Evolutionary conservation across 2,797 vertebrate species (phyloP).

Genomic region (Hippocampus kuda): DNA sequence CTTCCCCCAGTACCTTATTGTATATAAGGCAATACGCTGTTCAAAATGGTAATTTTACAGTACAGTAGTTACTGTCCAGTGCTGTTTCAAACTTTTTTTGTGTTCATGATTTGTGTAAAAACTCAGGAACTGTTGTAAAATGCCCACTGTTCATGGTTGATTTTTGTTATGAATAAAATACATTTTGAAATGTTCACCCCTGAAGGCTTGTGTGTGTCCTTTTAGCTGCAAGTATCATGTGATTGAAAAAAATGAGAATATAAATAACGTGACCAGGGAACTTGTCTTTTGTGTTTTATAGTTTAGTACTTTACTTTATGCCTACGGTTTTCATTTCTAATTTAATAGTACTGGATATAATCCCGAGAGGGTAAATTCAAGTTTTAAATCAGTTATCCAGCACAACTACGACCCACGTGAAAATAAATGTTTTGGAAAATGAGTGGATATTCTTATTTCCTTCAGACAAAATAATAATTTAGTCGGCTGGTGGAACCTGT

Average conservation of each 20-base stretch:
- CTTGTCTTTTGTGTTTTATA: not conserved
- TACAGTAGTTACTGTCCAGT: constrained; percentile 63
- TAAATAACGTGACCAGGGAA: not conserved
- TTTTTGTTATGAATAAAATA: constrained; percentile 65
- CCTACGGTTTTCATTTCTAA: no score
- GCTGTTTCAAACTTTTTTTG: constrained; percentile 69
- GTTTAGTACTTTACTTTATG: not conserved
- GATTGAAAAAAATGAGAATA: not conserved
- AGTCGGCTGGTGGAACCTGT: no score
- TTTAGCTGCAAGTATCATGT: not conserved
- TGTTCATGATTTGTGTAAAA: constrained; percentile 62
- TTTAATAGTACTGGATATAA: no score
- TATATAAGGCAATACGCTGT: constrained; percentile 56
- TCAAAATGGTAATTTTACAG: constrained; percentile 36
- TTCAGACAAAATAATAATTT: no score
- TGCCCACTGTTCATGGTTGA: constrained; percentile 57
- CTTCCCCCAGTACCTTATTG: constrained; percentile 47
- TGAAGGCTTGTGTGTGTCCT: constrained; percentile 1
- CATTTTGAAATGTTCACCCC: constrained; percentile 45
- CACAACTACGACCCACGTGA: no score
- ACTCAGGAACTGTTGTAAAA: constrained; percentile 69
- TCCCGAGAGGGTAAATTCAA: no score
- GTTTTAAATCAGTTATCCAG: no score
- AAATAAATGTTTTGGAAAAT: no score
- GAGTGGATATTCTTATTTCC: no score